Percentiles rank a stretch among this genome's conserved stretches.
These are phyloP conservation scores for Taenaris catops DNA, from an alignment of 2,888 invertebrate species.

Conservation along the genomic window DNA sequence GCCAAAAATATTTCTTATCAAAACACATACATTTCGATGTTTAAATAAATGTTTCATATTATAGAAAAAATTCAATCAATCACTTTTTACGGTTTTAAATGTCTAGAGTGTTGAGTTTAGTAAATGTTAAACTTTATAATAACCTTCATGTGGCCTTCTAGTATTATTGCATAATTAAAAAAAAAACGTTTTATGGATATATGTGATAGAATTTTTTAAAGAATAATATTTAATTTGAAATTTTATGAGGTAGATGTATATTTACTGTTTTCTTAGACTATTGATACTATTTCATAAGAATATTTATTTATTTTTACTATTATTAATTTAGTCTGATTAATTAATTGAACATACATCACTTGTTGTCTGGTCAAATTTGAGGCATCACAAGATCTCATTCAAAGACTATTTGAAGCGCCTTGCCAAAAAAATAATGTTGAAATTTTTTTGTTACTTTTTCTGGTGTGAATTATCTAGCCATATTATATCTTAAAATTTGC, in stretches of 20 bases:
- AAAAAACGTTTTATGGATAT: neutral
- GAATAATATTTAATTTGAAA: constrained; percentile 2
- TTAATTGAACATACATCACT: constrained; percentile 45
- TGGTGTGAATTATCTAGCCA: too few relatives aligned
- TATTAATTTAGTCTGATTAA: constrained; percentile 12
- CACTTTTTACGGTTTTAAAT: too few relatives aligned
- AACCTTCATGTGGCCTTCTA: constrained; percentile 2
- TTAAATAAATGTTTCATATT: too few relatives aligned
- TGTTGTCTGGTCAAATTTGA: constrained; percentile 51
- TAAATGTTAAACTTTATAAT: too few relatives aligned
- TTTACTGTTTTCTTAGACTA: constrained; percentile 15
- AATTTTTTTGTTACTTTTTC: too few relatives aligned
- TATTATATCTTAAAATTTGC: constrained; percentile 27
- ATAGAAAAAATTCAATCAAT: too few relatives aligned
- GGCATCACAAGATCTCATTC: constrained; percentile 68
- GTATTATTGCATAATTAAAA: neutral
- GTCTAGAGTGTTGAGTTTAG: too few relatives aligned
- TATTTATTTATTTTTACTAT: constrained; percentile 35
- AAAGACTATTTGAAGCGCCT: constrained; percentile 62
- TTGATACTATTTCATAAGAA: constrained; percentile 13
- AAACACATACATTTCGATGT: too few relatives aligned
- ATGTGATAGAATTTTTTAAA: constrained; percentile 7
- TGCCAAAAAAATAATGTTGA: constrained; percentile 54
- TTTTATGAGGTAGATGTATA: constrained; percentile 14
- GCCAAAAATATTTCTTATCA: too few relatives aligned